These are phyloP conservation scores for Delia radicum DNA, from an alignment of 1,140 invertebrate species.

Conservation along the genomic window DNA sequence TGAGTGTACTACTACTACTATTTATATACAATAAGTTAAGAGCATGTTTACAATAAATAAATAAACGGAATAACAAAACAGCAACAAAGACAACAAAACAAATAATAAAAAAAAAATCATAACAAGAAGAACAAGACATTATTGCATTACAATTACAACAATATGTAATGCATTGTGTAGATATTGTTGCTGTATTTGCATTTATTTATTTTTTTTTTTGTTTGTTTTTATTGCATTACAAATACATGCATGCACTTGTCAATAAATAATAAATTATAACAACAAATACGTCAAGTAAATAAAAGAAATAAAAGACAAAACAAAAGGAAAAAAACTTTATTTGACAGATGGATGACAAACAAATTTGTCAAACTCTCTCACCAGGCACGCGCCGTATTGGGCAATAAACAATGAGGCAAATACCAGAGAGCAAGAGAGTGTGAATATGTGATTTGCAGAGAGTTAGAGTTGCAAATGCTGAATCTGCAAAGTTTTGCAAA, in stretches of 20 bases:
- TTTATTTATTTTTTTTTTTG: no score
- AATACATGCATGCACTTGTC: no score
- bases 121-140: not conserved
- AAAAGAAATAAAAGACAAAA: not conserved
- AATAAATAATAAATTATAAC: not conserved
- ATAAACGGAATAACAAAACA: not conserved
- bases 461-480: not conserved
- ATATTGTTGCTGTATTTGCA: no score
- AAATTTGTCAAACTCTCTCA: not conserved
- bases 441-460: not conserved
- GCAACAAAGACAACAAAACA: not conserved
- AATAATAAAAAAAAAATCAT: not conserved
- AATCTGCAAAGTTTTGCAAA: not conserved
- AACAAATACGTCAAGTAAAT: not conserved
- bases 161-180: no score
- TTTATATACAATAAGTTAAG: conserved; percentile 11
- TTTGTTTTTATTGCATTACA: no score
- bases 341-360: conserved; percentile 4
- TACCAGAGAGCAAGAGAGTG: not conserved
- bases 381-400: not conserved
- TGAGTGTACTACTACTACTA: not conserved
- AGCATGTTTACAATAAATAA: conserved; percentile 5
- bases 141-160: not conserved
- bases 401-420: not conserved
- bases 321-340: not conserved